Conservation (phyloP, 1,140 invertebrate species). For the Drosophila rufa region DNA sequence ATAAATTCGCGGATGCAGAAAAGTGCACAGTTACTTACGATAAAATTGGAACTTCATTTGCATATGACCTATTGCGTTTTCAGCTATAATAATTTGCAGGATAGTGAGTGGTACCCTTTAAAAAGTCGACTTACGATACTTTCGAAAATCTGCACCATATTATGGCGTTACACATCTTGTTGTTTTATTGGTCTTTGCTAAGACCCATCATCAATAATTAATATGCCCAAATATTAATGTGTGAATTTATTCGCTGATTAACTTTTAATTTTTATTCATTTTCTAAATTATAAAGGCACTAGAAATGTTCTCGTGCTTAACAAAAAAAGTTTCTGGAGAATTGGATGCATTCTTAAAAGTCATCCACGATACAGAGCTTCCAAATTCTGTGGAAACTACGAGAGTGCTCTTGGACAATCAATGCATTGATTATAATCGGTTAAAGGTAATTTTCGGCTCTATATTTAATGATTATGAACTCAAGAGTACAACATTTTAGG, state of each 20-base stretch:
- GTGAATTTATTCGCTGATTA: background rate
- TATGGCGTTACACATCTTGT: no score
- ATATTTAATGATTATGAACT: background rate
- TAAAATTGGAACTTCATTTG: no score
- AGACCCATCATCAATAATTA: no score
- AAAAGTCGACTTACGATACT: no score
- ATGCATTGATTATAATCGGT: conserved; percentile 88
- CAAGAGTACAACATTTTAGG: conserved; percentile 78
- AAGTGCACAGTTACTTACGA: no score
- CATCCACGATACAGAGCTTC: conserved; percentile 92
- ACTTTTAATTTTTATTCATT: background rate
- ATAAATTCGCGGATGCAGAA: no score
- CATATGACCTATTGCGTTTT: no score
- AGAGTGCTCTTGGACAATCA: conserved; percentile 89
- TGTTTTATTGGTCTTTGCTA: no score
- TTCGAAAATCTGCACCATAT: no score
- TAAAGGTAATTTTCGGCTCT: conserved; percentile 86
- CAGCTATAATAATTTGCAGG: no score
- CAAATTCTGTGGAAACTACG: conserved; percentile 92
- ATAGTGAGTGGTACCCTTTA: no score
- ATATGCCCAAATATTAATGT: background rate
- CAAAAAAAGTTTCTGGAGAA: conserved; percentile 93
- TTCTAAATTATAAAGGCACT: conserved; percentile 89
- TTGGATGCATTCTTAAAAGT: conserved; percentile 94
- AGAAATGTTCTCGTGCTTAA: conserved; percentile 96